Base-by-base conservation (phyloP, 2,113 vertebrate genomes). In the Chlorodrepanis virens region DNA sequence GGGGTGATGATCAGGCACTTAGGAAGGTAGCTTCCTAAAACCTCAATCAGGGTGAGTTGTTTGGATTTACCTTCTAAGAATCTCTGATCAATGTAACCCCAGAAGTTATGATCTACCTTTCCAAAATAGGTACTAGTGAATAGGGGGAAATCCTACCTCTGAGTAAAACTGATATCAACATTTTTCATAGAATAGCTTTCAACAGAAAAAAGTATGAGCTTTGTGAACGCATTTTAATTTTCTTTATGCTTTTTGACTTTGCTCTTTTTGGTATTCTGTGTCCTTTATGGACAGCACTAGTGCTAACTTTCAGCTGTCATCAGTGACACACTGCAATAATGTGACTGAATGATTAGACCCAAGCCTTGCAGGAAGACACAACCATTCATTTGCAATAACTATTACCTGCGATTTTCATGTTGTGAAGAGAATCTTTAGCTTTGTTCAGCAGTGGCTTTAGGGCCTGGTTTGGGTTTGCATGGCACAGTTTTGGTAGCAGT, bases 101-200 rank as follows among this genome's bases (percentile, higher is more conserved):
- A 45, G 23, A 47, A 45, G 6, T 50, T 53, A 31, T 6, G 23
- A 35, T 29, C 33, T 74, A 11, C 12, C 5, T 69, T 74, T 49
- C 18, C 23, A 61, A 60, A 74, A 70, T 22, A 53, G 0, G 0
- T 56, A 8, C 3, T 35, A 19, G 11, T 49, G 57, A 69, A 17
- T 2, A 27, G 54, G 52, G 13, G 27, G 4, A 81, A 67, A 39
- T 82, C 19, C 5, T 61, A 3, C 10, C 3, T 68, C 27, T 40
- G 39, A 47, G 33, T 71, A 35, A 54, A 78, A 50, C 6, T 21
- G 6, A 8, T 59, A 5, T 0, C 5, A 61, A 12, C 15, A 4
- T 19, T 45, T 91, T 80, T 63, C 29, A 14, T 11, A 29, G 8
- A 49, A 37, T 8, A 49, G 5, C 2, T 82, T 87, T 87, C 37